Evolutionary conservation across 2,888 invertebrate genomes (phyloP).

Genomic region (Tipula vernalis): DNA sequence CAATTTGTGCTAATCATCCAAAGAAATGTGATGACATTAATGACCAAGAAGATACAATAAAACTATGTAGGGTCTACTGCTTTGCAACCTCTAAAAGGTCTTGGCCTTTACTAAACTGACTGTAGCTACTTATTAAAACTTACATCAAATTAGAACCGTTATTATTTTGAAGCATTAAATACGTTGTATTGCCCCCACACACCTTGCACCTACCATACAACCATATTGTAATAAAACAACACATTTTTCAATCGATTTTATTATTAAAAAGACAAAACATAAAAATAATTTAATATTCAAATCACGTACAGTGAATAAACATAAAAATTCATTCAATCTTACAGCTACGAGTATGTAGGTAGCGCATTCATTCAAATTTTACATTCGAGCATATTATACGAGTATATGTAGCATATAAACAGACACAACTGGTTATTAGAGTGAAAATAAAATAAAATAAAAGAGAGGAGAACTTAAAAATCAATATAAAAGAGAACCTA

Average conservation of each 20-base stretch:
- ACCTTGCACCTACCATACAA: too few species aligned
- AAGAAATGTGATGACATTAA: too few species aligned
- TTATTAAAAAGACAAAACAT: neutral
- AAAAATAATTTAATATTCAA: neutral
- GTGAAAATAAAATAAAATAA: neutral
- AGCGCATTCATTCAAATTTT: neutral
- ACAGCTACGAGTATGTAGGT: neutral
- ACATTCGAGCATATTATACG: neutral
- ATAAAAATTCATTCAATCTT: neutral
- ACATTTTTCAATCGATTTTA: neutral
- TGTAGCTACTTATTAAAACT: too few species aligned
- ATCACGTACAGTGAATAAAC: neutral
- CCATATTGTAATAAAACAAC: neutral
- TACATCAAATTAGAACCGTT: too few species aligned
- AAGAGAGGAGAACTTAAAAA: neutral
- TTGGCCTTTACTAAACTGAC: too few species aligned
- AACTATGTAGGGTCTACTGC: too few species aligned
- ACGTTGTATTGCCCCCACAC: too few species aligned
- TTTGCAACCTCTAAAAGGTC: too few species aligned
- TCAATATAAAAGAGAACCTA: neutral
- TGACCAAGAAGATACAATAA: too few species aligned
- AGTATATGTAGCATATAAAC: neutral
- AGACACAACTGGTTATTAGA: neutral
- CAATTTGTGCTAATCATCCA: too few species aligned
- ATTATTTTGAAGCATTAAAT: too few species aligned